Evolutionary conservation across 2,113 vertebrate genomes (phyloP).

Genomic region (Candoia aspera): DNA sequence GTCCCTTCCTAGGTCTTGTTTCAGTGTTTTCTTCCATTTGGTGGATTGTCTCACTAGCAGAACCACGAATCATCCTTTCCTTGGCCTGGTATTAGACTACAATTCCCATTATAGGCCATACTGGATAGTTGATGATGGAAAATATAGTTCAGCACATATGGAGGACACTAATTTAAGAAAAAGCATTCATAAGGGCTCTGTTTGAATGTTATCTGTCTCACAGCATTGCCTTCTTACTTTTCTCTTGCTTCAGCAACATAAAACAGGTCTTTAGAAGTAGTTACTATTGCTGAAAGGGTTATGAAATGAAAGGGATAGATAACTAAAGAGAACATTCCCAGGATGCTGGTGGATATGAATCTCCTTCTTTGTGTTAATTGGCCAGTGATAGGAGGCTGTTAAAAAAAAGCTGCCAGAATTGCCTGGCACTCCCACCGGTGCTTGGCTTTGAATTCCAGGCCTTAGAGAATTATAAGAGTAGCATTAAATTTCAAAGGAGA

Average conservation of each 20-base stretch:
- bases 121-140: not conserved
- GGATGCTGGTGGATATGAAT: not conserved
- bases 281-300: not conserved
- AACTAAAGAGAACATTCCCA: not conserved
- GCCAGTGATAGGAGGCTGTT: not conserved
- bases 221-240: not conserved
- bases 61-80: not conserved
- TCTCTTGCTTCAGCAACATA: not conserved
- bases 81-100: not conserved
- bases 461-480: rapidly evolving
- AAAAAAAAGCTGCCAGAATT: conserved; percentile 3
- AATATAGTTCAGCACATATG: not conserved
- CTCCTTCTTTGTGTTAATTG: rapidly evolving
- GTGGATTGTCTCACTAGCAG: not conserved
- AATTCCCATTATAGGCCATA: not conserved
- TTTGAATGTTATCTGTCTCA: not conserved
- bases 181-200: not conserved
- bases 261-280: not conserved
- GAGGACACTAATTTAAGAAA: not conserved
- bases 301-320: not conserved
- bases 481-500: conserved; percentile 11
- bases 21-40: not conserved
- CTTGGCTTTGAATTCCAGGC: conserved; percentile 18
- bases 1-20: not conserved
- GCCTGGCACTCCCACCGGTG: not conserved